Conservation (phyloP, 2,797 vertebrate species). For the Rhabdophis nuchalis region DNA sequence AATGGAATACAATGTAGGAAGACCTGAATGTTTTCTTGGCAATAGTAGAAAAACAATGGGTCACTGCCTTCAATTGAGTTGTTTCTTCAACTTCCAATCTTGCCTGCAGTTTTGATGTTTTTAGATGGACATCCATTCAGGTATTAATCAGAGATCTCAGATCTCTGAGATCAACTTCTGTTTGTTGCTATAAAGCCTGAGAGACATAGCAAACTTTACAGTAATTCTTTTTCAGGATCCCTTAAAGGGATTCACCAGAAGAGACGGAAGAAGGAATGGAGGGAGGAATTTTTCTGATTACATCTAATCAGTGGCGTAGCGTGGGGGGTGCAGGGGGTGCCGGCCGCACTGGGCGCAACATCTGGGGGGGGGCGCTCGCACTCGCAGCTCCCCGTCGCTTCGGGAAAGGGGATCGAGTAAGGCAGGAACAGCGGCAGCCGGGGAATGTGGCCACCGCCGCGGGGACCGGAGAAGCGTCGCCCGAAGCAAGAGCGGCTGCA, state of each 20-base stretch:
- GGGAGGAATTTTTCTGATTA: background rate
- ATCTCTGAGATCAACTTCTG: background rate
- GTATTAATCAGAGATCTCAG: background rate
- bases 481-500: too few species aligned
- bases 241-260: background rate
- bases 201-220: background rate
- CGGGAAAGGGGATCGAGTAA: too few species aligned
- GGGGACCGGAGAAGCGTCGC: too few species aligned
- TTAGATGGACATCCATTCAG: background rate
- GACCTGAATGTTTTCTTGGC: background rate
- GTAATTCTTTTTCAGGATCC: background rate
- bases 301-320: too few species aligned
- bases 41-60: background rate
- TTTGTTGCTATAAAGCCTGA: background rate
- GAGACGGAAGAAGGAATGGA: background rate
- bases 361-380: too few species aligned
- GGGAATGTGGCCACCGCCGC: too few species aligned
- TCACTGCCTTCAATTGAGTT: background rate
- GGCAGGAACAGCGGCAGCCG: too few species aligned
- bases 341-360: too few species aligned
- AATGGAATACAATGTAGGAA: background rate
- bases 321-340: too few species aligned
- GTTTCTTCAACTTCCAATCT: background rate
- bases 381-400: too few species aligned
- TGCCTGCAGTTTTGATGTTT: background rate